These are phyloP conservation scores for Lanius ludovicianus DNA, from an alignment of 2,113 vertebrate species.

Conservation along the genomic window DNA sequence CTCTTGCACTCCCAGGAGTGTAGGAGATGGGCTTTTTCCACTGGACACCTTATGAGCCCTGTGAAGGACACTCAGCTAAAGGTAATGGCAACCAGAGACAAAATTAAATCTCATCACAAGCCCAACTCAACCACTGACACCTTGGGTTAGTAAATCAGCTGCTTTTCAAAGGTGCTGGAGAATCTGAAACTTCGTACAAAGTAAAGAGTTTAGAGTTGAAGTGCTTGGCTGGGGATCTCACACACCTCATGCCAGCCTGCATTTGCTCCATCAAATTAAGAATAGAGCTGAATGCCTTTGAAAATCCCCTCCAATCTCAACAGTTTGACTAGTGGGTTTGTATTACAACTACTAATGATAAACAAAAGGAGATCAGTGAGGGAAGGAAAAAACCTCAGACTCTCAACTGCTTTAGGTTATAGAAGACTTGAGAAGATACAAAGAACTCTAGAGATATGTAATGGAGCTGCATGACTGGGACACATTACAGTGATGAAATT, in stretches of 20 bases:
- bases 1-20: rapidly evolving
- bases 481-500: background rate
- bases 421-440: background rate
- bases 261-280: background rate
- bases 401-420: background rate
- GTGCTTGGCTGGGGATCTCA: background rate
- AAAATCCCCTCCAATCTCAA: background rate
- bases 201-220: background rate
- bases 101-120: background rate
- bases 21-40: background rate
- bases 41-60: background rate
- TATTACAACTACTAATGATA: background rate
- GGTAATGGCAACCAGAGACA: background rate
- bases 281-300: background rate
- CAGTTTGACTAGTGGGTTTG: background rate
- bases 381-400: background rate
- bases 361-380: background rate
- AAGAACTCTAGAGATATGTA: background rate
- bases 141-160: background rate
- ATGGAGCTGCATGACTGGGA: background rate
- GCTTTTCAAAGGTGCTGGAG: background rate
- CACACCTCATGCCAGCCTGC: background rate
- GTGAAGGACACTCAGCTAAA: background rate
- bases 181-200: background rate
- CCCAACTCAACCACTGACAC: background rate